phyloP scores from a whole-genome alignment of 2,888 invertebrate species.

The Sphinx pinastri region DNA sequence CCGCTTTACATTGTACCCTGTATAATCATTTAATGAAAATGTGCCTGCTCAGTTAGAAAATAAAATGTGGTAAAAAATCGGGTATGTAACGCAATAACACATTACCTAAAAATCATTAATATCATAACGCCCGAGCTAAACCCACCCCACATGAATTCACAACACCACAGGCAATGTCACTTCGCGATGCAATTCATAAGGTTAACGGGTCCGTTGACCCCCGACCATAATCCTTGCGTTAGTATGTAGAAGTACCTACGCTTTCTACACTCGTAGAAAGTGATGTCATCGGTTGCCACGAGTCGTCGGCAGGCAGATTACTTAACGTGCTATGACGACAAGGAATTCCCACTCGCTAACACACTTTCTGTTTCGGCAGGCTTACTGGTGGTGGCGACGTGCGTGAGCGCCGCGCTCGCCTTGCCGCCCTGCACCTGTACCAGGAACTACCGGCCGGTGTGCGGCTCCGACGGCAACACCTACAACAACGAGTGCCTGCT shows the following conservation, averaged over 20 bases:
- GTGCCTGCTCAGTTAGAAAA: no score
- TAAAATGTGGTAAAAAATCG: no score
- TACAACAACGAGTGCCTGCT: conserved; percentile 78
- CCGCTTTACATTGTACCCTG: no score
- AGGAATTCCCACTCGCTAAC: conserved; percentile 19
- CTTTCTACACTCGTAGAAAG: conserved; percentile 19
- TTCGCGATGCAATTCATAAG: conserved; percentile 21
- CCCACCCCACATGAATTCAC: conserved; percentile 9
- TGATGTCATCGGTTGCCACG: conserved; percentile 23
- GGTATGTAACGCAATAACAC: background rate
- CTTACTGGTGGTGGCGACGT: conserved; percentile 28
- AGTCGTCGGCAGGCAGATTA: background rate
- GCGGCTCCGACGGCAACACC: conserved; percentile 82
- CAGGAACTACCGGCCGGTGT: conserved; percentile 35
- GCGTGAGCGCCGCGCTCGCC: conserved; percentile 22
- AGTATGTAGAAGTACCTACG: conserved; percentile 13
- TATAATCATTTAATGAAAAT: no score
- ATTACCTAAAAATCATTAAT: background rate
- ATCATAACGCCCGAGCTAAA: background rate
- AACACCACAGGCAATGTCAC: conserved; percentile 15
- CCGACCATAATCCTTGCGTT: conserved; percentile 13
- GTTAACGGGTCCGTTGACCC: conserved; percentile 23
- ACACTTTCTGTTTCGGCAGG: conserved; percentile 26
- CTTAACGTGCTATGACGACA: conserved; percentile 18
- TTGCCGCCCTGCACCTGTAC: conserved; percentile 34